Evolutionary conservation across 23 tunicate species (phyloP).

Genomic region (Halocynthia roretzi): DNA sequence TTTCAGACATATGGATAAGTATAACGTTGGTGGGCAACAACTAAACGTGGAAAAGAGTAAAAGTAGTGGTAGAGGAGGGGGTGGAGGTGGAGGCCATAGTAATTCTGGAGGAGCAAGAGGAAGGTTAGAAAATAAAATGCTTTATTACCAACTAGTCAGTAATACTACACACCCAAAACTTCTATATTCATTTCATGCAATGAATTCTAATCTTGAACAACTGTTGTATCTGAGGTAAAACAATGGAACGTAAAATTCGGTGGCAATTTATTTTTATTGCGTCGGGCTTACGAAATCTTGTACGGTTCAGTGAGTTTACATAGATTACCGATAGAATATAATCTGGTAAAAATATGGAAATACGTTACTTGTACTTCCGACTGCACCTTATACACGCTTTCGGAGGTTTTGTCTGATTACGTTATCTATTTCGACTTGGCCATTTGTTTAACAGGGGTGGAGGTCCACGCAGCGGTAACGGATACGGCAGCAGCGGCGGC

Average conservation of each 20-base stretch:
- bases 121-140: no score
- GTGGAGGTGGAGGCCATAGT: constrained; percentile 15
- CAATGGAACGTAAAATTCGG: no score
- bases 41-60: constrained; percentile 87
- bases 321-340: no score
- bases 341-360: background rate
- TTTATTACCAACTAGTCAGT: no score
- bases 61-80: constrained; percentile 46
- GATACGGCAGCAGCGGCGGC: constrained; percentile 38
- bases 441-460: constrained; percentile 7
- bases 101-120: no score
- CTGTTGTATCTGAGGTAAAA: no score
- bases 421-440: background rate
- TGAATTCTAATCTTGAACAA: no score
- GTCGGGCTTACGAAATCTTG: no score
- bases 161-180: no score
- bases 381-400: background rate
- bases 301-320: no score
- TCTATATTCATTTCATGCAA: no score
- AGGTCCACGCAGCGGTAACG: constrained; percentile 18
- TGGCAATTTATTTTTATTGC: no score
- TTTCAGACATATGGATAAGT: constrained; percentile 69
- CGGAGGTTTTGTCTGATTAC: background rate
- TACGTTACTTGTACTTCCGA: background rate
- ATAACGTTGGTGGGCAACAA: constrained; percentile 32